These are phyloP conservation scores for Pseudolaguvia tuberculata DNA, from an alignment of 2,113 vertebrate genomes.

Conservation along the genomic window DNA sequence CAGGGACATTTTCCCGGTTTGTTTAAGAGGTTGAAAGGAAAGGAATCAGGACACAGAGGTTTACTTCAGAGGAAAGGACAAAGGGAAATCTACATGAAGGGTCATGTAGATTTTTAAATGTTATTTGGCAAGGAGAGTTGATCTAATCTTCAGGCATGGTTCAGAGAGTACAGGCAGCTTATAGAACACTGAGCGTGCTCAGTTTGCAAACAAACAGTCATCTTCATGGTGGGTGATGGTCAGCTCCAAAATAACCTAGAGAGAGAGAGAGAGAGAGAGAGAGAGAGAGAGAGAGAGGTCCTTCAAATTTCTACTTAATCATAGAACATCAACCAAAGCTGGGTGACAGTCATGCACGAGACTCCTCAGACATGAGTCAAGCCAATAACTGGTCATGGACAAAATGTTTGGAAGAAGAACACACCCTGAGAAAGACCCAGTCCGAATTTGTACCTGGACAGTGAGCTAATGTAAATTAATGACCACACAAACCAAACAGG, in stretches of 20 bases:
- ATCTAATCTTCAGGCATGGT: constrained; percentile 83
- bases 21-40: constrained; percentile 55
- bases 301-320: neutral
- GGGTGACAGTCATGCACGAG: neutral
- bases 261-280: constrained; percentile 36
- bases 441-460: neutral
- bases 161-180: constrained; percentile 72
- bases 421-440: too few relatives aligned
- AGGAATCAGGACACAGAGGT: constrained; percentile 62
- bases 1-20: constrained; percentile 74
- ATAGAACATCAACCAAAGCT: neutral
- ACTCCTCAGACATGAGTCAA: neutral
- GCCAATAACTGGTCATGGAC: neutral
- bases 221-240: constrained; percentile 81
- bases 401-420: neutral
- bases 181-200: constrained; percentile 72
- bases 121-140: constrained; percentile 74
- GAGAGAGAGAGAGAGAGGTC: too few relatives aligned
- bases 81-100: constrained; percentile 78
- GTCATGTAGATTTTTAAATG: constrained; percentile 73
- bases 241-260: constrained; percentile 83
- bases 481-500: too few relatives aligned
- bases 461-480: too few relatives aligned
- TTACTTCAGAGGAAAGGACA: constrained; percentile 81
- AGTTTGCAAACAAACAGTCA: constrained; percentile 67